Conservation (phyloP, 2,888 invertebrate species). For the Drepana falcataria region DNA sequence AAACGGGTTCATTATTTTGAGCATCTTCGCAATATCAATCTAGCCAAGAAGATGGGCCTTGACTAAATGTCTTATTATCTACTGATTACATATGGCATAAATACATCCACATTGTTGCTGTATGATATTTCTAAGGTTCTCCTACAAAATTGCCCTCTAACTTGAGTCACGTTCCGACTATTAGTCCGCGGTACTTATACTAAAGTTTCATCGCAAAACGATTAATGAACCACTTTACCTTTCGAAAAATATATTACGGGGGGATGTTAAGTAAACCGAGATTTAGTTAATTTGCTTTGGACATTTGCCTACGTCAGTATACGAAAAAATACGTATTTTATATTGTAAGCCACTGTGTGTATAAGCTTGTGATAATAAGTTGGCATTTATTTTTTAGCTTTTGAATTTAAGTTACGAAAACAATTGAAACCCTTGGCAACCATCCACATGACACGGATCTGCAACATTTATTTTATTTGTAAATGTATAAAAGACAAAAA, state of each 20-base stretch:
- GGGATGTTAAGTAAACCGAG: conserved; percentile 32
- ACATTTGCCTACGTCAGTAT: neutral
- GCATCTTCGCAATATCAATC: too few relatives aligned
- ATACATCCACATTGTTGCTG: conserved; percentile 58
- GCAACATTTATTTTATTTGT: too few relatives aligned
- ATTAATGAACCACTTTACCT: conserved; percentile 59
- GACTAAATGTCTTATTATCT: neutral
- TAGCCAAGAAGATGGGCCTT: too few relatives aligned
- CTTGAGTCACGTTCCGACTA: conserved; percentile 69
- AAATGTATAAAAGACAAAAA: too few relatives aligned
- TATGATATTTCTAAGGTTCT: conserved; percentile 66
- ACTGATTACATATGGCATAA: conserved; percentile 21
- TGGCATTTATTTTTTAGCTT: too few relatives aligned
- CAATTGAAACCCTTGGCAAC: too few relatives aligned
- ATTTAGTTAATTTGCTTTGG: conserved; percentile 8
- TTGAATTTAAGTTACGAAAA: too few relatives aligned
- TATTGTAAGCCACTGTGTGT: too few relatives aligned
- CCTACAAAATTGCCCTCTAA: conserved; percentile 58
- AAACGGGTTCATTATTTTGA: too few relatives aligned
- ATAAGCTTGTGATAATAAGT: too few relatives aligned
- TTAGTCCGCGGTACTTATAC: conserved; percentile 68
- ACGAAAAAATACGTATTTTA: neutral
- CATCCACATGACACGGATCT: too few relatives aligned
- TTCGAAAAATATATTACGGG: conserved; percentile 57
- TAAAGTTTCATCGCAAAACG: conserved; percentile 70